Base-by-base conservation (phyloP, 2,888 invertebrate genomes). In the Eupeodes latifasciatus region DNA sequence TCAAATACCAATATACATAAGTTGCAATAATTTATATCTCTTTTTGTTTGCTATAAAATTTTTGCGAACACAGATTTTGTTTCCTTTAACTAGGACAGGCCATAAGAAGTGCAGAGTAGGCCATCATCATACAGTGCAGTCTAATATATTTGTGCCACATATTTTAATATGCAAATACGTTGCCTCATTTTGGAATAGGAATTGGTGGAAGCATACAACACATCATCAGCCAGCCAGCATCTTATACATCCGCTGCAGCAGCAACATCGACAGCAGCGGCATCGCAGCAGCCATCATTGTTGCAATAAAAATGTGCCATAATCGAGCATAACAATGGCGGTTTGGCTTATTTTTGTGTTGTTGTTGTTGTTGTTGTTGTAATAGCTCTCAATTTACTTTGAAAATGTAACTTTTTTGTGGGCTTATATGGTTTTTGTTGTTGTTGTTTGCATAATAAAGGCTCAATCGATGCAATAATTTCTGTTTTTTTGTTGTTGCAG, bases 271-370 rank as follows among this genome's bases (percentile, higher is more conserved):
- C 66, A 59, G 57, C 83, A 74, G 64, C 3, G 19, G 1, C 77
- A 55, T 36, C 61, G 64, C 74, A 75, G 55, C 53, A 36, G 53
- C 47, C 67, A 83, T 84, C 84, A 84, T 85, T 85, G 79, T 79
- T 79, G 83, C 80, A 66, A 71, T 71, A 16, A 53, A 86, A 86
- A 83, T 86, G 83, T 79, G 83, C 86, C 86, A 87, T 87, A 87
- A 87, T 84, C 80, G 59, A 59, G 71, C 76, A 83, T 87, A 87
- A 80, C 86, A 87, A 87, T 86, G 82, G 71, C 19, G 9, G 66
- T 47, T 44, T 40, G 40, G 40, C 9, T 6, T 69, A 53, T 34
- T 7, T 0, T 16, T 62, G 4, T 44, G 27, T 27, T 44, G 27
- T 66, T 71, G 55, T 71, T 44, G 27, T 27, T 44, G 27, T 66